These are phyloP conservation scores for Diplodus sargus DNA, from an alignment of 2,797 vertebrate species.

Conservation along the genomic window DNA sequence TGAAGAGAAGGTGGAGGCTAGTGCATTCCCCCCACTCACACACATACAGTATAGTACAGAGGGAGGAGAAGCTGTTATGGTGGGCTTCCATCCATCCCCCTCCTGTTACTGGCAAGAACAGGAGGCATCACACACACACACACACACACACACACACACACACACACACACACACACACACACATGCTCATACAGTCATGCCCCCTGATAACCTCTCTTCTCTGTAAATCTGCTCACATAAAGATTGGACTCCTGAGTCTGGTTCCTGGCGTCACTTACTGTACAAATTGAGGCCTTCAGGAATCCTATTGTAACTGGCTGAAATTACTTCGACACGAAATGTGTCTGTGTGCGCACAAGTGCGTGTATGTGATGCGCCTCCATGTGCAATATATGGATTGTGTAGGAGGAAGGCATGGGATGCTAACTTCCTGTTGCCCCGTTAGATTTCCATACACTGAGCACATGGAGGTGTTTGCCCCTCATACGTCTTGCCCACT, in stretches of 20 bases:
- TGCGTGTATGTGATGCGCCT: background rate
- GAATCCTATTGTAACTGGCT: conserved; percentile 74
- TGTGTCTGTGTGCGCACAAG: background rate
- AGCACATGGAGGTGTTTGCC: conserved; percentile 33
- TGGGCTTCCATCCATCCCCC: conserved; percentile 60
- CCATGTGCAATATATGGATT: conserved; percentile 38
- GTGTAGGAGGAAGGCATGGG: conserved; percentile 49
- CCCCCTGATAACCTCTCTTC: conserved; percentile 72
- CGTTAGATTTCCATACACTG: conserved; percentile 10
- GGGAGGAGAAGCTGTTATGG: conserved; percentile 52
- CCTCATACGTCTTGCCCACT: background rate
- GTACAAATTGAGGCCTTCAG: conserved; percentile 80
- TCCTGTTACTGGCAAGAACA: conserved; percentile 60
- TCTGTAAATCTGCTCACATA: conserved; percentile 76
- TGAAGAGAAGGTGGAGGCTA: conserved; percentile 23
- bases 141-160: conserved; percentile 32
- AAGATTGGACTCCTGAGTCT: conserved; percentile 68
- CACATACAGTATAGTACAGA: conserved; percentile 21
- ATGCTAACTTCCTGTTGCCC: conserved; percentile 56
- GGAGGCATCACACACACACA: conserved; percentile 36
- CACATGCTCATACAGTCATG: conserved; percentile 48
- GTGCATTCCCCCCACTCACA: conserved; percentile 20
- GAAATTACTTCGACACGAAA: conserved; percentile 52
- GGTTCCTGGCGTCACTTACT: conserved; percentile 73
- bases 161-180: conserved; percentile 15